These are phyloP conservation scores for Dufourea novaeangliae DNA, from an alignment of 1,140 invertebrate species.

Conservation along the genomic window DNA sequence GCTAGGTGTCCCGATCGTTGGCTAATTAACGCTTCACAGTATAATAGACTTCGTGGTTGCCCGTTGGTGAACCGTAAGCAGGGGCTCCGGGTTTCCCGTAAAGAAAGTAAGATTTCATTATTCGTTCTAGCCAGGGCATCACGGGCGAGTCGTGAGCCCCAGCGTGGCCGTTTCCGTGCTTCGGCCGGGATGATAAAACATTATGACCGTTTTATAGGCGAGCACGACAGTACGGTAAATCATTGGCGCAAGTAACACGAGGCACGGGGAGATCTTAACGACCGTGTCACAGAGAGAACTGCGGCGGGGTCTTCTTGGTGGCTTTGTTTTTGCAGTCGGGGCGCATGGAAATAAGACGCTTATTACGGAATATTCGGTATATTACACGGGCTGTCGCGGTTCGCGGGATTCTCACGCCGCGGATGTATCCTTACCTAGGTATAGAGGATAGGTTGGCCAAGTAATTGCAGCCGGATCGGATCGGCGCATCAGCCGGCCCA, in stretches of 20 bases:
- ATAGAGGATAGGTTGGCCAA: neutral
- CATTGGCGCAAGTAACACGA: constrained; percentile 56
- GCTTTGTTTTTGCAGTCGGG: constrained; percentile 13
- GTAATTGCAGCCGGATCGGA: constrained; percentile 57
- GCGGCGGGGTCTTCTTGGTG: constrained; percentile 8
- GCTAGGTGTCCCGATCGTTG: neutral
- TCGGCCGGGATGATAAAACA: constrained; percentile 64
- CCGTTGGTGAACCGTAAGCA: constrained; percentile 10
- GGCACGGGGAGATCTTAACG: constrained; percentile 54
- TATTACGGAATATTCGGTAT: constrained; percentile 26
- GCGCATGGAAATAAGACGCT: constrained; percentile 22
- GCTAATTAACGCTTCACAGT: constrained; percentile 32
- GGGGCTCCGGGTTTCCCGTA: constrained; percentile 3
- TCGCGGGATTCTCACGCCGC: constrained; percentile 45
- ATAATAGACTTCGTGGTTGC: neutral
- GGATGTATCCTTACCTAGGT: neutral
- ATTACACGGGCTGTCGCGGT: neutral
- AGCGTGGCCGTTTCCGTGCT: constrained; percentile 54
- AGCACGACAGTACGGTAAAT: constrained; percentile 63
- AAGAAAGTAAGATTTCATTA: constrained; percentile 66
- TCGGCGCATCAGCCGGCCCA: constrained; percentile 19
- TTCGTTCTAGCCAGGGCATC: constrained; percentile 45
- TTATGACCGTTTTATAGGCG: constrained; percentile 68
- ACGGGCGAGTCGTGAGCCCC: constrained; percentile 46
- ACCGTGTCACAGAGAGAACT: constrained; percentile 46